Percentiles rank a stretch among this genome's conserved stretches.
Evolutionary conservation across 2,113 vertebrate genomes (phyloP).

Genomic region (Anguilla rostrata): DNA sequence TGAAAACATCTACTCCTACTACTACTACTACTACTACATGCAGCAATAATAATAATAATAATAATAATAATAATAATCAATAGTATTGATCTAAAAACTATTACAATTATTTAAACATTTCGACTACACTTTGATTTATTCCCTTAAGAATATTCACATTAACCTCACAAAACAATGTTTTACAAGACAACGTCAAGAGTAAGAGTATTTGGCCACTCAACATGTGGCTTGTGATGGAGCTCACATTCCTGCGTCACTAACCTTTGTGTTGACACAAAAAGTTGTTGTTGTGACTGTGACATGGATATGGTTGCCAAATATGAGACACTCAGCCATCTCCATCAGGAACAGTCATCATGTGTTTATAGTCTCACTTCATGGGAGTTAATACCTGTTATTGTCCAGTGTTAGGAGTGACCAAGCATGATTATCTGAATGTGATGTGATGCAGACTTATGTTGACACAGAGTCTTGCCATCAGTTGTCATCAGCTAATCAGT

Average conservation of each 20-base stretch:
- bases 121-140: neutral
- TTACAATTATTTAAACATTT: neutral
- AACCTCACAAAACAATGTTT: neutral
- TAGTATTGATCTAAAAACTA: neutral
- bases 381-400: neutral
- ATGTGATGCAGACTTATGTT: constrained; percentile 18
- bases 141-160: neutral
- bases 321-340: neutral
- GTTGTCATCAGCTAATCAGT: too few species aligned
- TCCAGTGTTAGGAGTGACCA: neutral
- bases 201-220: neutral
- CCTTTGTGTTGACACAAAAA: constrained; percentile 6
- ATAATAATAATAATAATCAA: too few species aligned
- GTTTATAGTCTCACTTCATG: neutral
- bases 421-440: neutral
- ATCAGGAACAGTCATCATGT: neutral
- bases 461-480: neutral
- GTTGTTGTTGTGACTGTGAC: neutral
- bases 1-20: neutral
- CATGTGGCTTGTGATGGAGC: neutral
- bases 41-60: too few species aligned
- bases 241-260: neutral
- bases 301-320: constrained; percentile 9
- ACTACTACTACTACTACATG: too few species aligned
- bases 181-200: neutral